These are phyloP conservation scores for Coelinius sp. DNA, from an alignment of 2,888 invertebrate genomes.

Conservation along the genomic window DNA sequence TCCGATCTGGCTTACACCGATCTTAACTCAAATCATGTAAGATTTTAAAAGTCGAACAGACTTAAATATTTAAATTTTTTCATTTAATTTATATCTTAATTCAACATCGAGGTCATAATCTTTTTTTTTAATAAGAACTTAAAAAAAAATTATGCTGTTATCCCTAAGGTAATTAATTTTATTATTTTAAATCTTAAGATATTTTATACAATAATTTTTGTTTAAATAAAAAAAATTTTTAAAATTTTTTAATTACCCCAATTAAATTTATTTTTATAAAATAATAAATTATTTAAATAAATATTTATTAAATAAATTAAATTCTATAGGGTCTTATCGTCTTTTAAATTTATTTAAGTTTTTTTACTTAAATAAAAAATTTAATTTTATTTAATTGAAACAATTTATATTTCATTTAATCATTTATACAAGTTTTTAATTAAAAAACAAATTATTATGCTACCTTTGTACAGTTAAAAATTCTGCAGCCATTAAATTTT, in stretches of 20 bases:
- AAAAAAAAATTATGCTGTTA: slow-evolving; percentile 87
- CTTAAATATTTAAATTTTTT: slow-evolving; percentile 78
- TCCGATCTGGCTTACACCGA: slow-evolving; percentile 89
- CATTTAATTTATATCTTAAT: slow-evolving; percentile 81
- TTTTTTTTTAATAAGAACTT: slow-evolving; percentile 82
- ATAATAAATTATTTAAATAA: slow-evolving; percentile 69
- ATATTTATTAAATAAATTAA: slow-evolving; percentile 72
- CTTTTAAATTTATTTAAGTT: slow-evolving; percentile 75
- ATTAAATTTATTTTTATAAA: slow-evolving; percentile 74
- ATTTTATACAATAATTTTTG: slow-evolving; percentile 71
- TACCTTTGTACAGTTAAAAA: slow-evolving; percentile 84
- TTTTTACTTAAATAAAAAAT: slow-evolving; percentile 77
- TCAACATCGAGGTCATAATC: slow-evolving; percentile 93
- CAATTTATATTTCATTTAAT: slow-evolving; percentile 78
- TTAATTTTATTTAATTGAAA: slow-evolving; percentile 72
- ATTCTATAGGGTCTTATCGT: slow-evolving; percentile 87
- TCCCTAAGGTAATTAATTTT: slow-evolving; percentile 86
- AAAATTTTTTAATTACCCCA: slow-evolving; percentile 79
- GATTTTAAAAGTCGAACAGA: slow-evolving; percentile 88
- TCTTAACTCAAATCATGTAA: slow-evolving; percentile 93
- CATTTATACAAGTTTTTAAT: slow-evolving; percentile 85
- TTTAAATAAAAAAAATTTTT: slow-evolving; percentile 72
- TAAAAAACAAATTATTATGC: slow-evolving; percentile 86
- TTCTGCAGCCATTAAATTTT: slow-evolving; percentile 83
- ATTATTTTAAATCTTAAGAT: slow-evolving; percentile 76